Base-by-base conservation (phyloP, 2,113 vertebrate species). In the Cnemophilus loriae region DNA sequence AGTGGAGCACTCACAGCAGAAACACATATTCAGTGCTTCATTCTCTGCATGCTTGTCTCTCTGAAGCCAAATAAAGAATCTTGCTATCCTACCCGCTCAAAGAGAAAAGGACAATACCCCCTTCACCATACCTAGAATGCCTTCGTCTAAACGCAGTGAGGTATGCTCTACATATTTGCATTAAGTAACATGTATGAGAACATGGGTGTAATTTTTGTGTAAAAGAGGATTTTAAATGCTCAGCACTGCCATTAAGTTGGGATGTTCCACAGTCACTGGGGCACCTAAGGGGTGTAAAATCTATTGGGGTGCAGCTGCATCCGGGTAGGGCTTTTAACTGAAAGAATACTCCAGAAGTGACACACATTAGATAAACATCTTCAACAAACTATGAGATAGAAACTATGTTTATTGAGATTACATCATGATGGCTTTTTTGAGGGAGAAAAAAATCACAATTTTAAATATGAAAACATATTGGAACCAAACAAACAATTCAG, bases 401-500 rank as follows among this genome's bases (percentile, higher is more conserved):
- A 81, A 47, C 10, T 77, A 4, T 63, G 61, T 68, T 94, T 94
- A 44, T 52, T 70, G 39, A 63, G 37, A 83, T 63, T 57, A 68
- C 69, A 73, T 56, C 85, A 84, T 64, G 53, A 44, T 93, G 57
- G 18, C 28, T 96, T 44, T 85, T 95, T 69, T 82, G 30, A 82
- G 23, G 77, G 32, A 15, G 10, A 27, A 53, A 67, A 76, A 93
- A 69, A 87, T 10, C 90, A 44, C 77, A 77, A 37, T 92, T 95
- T 94, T 89, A 96, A 96, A 93, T 67, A 95, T 80, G 75, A 97
- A 97, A 98, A 96, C 89, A 95, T 93, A 50, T 78, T 97, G 81
- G 32, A 96, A 95, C 65, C 46, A 92, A 98, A 97, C 97, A 98
- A 98, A 98, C 94, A 98, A 95, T 89, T 93, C 71, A 49, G 81